Evolutionary conservation across 2,797 vertebrate genomes (phyloP).

Genomic region (Petrocephalus sullivani): DNA sequence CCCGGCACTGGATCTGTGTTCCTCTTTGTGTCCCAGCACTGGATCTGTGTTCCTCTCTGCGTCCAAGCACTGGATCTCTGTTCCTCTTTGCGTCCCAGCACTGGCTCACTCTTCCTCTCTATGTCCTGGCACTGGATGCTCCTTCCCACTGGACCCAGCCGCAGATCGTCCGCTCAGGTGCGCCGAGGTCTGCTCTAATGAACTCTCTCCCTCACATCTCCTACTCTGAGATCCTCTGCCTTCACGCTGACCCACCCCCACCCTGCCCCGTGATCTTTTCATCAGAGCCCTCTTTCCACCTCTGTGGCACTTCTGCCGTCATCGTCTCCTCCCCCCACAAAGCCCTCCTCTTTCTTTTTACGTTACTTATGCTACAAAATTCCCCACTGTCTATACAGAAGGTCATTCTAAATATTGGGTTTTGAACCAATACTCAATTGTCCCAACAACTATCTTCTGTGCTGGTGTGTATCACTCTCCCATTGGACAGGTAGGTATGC

Average conservation of each 20-base stretch:
- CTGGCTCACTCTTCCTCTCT: not conserved
- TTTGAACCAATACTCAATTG: not conserved
- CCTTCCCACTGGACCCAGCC: not conserved
- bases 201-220: slow-evolving; percentile 34
- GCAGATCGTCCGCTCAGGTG: not conserved
- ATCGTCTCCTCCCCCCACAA: not conserved
- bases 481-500: not conserved
- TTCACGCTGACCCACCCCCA: slow-evolving; percentile 30
- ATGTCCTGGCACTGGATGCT: slow-evolving; percentile 32
- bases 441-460: not conserved
- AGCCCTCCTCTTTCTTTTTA: not conserved
- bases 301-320: not conserved
- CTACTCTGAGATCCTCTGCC: slow-evolving; percentile 34
- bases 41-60: too few species aligned
- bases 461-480: not conserved
- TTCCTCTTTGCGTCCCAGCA: too few species aligned
- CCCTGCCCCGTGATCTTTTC: slow-evolving; percentile 27
- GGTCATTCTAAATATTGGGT: not conserved
- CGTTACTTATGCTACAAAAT: not conserved
- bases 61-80: too few species aligned
- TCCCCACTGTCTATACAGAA: not conserved
- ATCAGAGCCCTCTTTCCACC: not conserved
- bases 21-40: too few species aligned
- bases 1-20: too few species aligned
- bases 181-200: not conserved